Evolutionary conservation across 2,888 invertebrate species (phyloP).

Genomic region (Apoda limacodes): DNA sequence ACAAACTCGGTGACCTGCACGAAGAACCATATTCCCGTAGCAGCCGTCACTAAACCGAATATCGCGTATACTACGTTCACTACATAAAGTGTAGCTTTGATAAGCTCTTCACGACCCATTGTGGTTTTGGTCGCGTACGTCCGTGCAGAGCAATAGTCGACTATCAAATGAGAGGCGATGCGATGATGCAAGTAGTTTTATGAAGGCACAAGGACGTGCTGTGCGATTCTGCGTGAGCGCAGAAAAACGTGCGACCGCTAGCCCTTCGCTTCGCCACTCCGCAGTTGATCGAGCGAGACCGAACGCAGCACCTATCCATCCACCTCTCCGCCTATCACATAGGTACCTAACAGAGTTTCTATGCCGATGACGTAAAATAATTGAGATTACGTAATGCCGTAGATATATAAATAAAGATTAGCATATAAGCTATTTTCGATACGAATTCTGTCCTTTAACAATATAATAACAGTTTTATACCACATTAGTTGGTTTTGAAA

Average conservation of each 20-base stretch:
- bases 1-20: slow-evolving; percentile 58
- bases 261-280: slow-evolving; percentile 1
- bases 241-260: background rate
- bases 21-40: slow-evolving; percentile 62
- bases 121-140: slow-evolving; percentile 25
- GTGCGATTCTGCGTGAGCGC: background rate
- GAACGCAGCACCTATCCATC: too few relatives aligned
- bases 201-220: slow-evolving; percentile 31
- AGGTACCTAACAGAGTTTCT: too few relatives aligned
- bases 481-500: too few relatives aligned
- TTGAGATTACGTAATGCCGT: too few relatives aligned
- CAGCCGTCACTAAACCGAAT: slow-evolving; percentile 53
- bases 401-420: too few relatives aligned
- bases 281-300: too few relatives aligned
- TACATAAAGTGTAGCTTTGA: slow-evolving; percentile 50
- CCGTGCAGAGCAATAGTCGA: slow-evolving; percentile 36
- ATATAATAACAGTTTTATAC: too few relatives aligned
- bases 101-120: slow-evolving; percentile 56
- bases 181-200: slow-evolving; percentile 46
- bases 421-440: too few relatives aligned
- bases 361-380: too few relatives aligned
- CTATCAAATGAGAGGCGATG: slow-evolving; percentile 49
- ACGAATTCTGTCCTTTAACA: too few relatives aligned
- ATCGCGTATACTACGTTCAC: slow-evolving; percentile 55
- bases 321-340: too few relatives aligned